Conservation (phyloP, 2,888 invertebrate species). For the Ephialtes manifestator region DNA sequence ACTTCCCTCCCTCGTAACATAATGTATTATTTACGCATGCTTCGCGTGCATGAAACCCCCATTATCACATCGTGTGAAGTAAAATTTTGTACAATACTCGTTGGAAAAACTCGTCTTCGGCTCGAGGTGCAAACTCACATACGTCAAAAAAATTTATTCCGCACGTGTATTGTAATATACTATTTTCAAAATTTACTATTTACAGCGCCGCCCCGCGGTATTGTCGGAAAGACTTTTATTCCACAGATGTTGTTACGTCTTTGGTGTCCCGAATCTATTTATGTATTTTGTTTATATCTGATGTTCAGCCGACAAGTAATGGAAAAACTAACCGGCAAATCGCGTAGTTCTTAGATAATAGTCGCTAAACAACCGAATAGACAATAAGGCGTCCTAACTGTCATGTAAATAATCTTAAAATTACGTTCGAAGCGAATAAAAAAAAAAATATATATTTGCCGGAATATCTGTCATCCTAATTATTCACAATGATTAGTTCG, state of each 20-base stretch:
- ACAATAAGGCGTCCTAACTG: neutral
- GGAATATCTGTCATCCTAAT: conserved; percentile 1
- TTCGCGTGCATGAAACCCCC: too few relatives aligned
- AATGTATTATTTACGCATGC: too few relatives aligned
- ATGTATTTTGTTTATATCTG: too few relatives aligned
- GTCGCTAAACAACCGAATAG: neutral
- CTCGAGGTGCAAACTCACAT: too few relatives aligned
- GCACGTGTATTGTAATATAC: too few relatives aligned
- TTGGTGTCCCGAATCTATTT: neutral
- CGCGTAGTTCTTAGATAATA: neutral
- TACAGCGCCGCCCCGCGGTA: neutral
- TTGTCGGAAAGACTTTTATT: neutral
- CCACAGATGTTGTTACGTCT: neutral
- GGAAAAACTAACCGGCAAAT: too few relatives aligned
- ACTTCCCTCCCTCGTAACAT: too few relatives aligned
- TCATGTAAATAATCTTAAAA: neutral
- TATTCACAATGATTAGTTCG: conserved; percentile 25
- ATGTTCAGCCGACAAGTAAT: too few relatives aligned
- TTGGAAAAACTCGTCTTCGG: too few relatives aligned
- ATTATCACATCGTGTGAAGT: too few relatives aligned
- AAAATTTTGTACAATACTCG: too few relatives aligned
- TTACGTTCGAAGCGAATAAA: neutral
- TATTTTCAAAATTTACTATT: conserved; percentile 19
- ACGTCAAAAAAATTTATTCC: too few relatives aligned
- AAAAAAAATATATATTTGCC: neutral